Evolutionary conservation across 2,888 invertebrate species (phyloP).

Genomic region (Parapristionchus giblindavisi): DNA sequence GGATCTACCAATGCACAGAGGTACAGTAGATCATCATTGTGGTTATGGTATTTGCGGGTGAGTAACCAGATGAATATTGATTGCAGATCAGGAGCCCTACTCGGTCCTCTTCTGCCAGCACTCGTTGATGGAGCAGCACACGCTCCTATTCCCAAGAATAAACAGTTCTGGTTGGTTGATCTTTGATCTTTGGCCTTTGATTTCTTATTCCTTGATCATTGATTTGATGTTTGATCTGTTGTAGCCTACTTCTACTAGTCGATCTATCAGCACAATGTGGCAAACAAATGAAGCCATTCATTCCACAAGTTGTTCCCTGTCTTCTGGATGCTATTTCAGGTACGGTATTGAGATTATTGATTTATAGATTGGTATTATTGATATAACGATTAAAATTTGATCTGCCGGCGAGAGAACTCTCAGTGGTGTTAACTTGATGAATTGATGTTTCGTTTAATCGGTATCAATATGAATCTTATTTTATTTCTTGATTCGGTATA

Average conservation of each 20-base stretch:
- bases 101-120: conserved; percentile 48
- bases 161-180: conserved; percentile 45
- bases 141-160: conserved; percentile 49
- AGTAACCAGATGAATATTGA: background rate
- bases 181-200: background rate
- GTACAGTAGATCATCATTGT: conserved; percentile 3
- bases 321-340: conserved; percentile 79
- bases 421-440: too few species aligned
- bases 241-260: conserved; percentile 84
- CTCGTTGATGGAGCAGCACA: conserved; percentile 54
- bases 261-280: conserved; percentile 83
- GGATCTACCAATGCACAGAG: conserved; percentile 45
- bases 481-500: too few species aligned
- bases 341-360: background rate
- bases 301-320: conserved; percentile 83
- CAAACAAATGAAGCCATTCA: conserved; percentile 82
- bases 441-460: too few species aligned
- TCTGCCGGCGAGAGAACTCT: too few species aligned
- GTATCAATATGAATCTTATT: too few species aligned
- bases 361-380: background rate
- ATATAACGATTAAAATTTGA: background rate
- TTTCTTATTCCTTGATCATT: background rate
- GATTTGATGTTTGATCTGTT: conserved; percentile 13
- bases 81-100: conserved; percentile 46
- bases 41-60: background rate